phyloP scores from a whole-genome alignment of 2,888 invertebrate genomes.

The Willowsia nigromaculata region DNA sequence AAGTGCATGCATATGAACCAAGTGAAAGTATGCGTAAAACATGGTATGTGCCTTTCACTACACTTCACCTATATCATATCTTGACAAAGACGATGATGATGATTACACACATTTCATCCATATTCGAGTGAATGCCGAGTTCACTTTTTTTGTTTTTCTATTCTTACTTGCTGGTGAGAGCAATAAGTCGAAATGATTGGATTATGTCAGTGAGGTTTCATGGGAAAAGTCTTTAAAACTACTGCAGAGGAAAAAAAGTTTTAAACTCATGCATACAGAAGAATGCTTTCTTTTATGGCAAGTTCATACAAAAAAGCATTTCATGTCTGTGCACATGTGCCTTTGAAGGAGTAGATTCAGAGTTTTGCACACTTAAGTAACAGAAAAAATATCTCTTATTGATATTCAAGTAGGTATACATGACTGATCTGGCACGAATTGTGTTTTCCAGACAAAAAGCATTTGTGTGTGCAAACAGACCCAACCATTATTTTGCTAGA shows the following conservation, averaged over 20 bases:
- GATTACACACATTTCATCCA: background rate
- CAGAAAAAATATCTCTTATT: background rate
- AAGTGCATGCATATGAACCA: conserved; percentile 27
- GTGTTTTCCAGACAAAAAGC: background rate
- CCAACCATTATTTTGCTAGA: background rate
- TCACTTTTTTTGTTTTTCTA: background rate
- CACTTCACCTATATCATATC: background rate
- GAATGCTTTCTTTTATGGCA: background rate
- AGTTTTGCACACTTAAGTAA: background rate
- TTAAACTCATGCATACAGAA: background rate
- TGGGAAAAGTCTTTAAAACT: conserved; percentile 15
- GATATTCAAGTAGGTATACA: conserved; percentile 5
- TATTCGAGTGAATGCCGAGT: background rate
- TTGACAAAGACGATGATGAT: background rate
- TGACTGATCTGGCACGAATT: background rate
- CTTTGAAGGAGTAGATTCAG: background rate
- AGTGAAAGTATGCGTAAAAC: conserved; percentile 42
- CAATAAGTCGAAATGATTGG: conserved; percentile 62
- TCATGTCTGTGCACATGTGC: too few species aligned
- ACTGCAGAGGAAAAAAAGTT: background rate
- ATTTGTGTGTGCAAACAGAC: background rate
- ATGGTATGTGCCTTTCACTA: background rate
- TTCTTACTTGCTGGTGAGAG: conserved; percentile 9
- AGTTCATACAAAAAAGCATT: background rate
- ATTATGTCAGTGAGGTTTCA: conserved; percentile 44